Conservation (phyloP, 1,140 invertebrate species). For the Mylabris phalerata region DNA sequence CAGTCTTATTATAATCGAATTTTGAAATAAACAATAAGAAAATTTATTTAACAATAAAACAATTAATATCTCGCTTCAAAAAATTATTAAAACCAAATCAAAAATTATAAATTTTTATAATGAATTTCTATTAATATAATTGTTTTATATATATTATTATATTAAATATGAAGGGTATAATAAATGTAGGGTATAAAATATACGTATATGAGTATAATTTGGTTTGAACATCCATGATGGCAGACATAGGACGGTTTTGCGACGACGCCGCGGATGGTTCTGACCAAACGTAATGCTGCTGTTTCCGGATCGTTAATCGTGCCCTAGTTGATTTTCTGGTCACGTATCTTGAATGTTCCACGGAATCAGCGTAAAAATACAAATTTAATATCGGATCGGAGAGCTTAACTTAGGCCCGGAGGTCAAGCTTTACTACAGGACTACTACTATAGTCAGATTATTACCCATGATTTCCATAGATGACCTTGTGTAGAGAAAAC, state of each 20-base stretch:
- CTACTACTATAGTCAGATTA: slow-evolving; percentile 33
- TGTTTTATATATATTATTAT: no score
- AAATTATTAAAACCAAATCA: no score
- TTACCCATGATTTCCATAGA: slow-evolving; percentile 32
- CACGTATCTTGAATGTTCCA: slow-evolving; percentile 38
- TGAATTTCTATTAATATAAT: no score
- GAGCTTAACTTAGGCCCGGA: slow-evolving; percentile 28
- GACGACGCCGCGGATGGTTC: slow-evolving; percentile 19
- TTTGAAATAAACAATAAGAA: no score
- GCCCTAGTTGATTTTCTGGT: slow-evolving; percentile 35
- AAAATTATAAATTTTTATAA: no score
- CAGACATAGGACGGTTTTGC: slow-evolving; percentile 9
- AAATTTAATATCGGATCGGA: slow-evolving; percentile 41
- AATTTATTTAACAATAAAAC: no score
- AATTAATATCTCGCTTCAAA: no score
- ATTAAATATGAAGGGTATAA: no score
- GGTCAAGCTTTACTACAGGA: slow-evolving; percentile 22
- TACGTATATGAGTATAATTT: slow-evolving; percentile 16
- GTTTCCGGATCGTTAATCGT: slow-evolving; percentile 41
- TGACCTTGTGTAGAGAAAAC: slow-evolving; percentile 13
- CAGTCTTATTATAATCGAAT: no score
- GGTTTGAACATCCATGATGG: slow-evolving; percentile 13
- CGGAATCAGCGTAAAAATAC: slow-evolving; percentile 43
- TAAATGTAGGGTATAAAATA: not conserved
- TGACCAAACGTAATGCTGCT: slow-evolving; percentile 33